Evolutionary conservation across 1,140 invertebrate species (phyloP), one percentile per base, ranked within the genome.

Genomic region (Apis laboriosa): DNA sequence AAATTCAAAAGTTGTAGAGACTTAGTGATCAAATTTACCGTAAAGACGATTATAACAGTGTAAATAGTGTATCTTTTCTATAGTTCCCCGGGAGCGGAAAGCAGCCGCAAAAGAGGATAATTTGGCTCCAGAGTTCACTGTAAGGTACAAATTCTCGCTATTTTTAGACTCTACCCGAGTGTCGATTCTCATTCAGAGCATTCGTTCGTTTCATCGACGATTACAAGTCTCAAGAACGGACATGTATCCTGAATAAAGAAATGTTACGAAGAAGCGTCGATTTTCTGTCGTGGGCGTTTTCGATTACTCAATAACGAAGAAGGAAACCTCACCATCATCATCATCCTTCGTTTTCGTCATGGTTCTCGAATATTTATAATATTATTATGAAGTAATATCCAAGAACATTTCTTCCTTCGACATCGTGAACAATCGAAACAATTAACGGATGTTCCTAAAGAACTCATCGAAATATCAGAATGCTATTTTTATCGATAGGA

Each of bases 401-500:
- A 28, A n/a, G 24, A 21, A 56, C 15, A 4, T 12, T 28, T 55
- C 28, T n/a, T 49, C 58, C 12, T 19, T 3, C 19, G 8, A 19
- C 28, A 53, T 51, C 49, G n/a, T 15, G 19, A 55, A 60, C 72
- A 53, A 28, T n/a, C 67, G 76, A 78, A 43, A 66, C 64, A 58
- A 88, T 84, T 78, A 79, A 43, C 60, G 61, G 73, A 67, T 86
- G 81, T 84, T 72, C 24, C 51, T 58, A 74, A 82, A 79, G 80
- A 84, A 85, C 86, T 78, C 72, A 86, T 90, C 88, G 89, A 90
- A 92, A 92, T 93, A 92, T 94, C 92, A 90, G 89, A 83, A 86
- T 87, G 92, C 92, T 94, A 93, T 93, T 94, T 93, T 93, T 86
- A 87, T 91, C 90, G 87, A 68, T 86, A 89, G 90, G 88, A 93